Evolutionary conservation across 2,113 vertebrate genomes (phyloP).

Genomic region (Anarrhichthys ocellatus): DNA sequence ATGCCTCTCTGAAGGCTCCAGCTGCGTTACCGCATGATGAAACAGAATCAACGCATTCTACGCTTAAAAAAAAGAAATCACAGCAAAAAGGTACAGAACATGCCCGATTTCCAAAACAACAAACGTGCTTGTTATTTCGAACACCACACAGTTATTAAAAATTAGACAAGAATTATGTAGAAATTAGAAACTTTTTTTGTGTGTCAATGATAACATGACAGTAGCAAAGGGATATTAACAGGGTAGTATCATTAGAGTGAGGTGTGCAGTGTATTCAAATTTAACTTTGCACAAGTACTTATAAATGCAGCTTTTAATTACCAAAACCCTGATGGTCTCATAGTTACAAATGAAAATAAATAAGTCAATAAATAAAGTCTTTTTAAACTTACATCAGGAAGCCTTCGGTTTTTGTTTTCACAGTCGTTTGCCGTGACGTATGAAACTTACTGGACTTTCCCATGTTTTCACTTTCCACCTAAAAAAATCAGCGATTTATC

Average conservation of each 20-base stretch:
- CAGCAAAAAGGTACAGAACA: conserved; percentile 48
- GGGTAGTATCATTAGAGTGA: conserved; percentile 70
- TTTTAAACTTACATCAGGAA: conserved; percentile 49
- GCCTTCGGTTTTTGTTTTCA: conserved; percentile 48
- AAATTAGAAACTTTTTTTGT: conserved; percentile 38
- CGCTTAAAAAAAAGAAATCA: conserved; percentile 3
- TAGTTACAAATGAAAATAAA: conserved; percentile 76
- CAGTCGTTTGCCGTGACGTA: conserved; percentile 26
- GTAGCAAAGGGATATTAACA: conserved; percentile 53
- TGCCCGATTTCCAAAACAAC: conserved; percentile 47
- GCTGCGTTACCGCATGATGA: conserved; percentile 52
- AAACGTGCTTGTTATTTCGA: conserved; percentile 34
- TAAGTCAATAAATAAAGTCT: conserved; percentile 77
- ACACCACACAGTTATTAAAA: conserved; percentile 51
- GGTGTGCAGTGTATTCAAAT: conserved; percentile 53
- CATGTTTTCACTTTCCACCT: not conserved
- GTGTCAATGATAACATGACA: conserved; percentile 15
- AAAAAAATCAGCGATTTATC: conserved; percentile 20
- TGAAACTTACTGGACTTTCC: conserved; percentile 14
- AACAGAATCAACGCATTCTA: conserved; percentile 34
- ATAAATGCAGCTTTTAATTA: conserved; percentile 62
- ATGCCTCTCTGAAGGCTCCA: conserved; percentile 33
- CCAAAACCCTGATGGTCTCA: conserved; percentile 58
- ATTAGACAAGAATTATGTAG: conserved; percentile 44
- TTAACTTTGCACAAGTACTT: conserved; percentile 59